Conservation (phyloP, 2,888 invertebrate genomes). For the Ellobium chinense region DNA sequence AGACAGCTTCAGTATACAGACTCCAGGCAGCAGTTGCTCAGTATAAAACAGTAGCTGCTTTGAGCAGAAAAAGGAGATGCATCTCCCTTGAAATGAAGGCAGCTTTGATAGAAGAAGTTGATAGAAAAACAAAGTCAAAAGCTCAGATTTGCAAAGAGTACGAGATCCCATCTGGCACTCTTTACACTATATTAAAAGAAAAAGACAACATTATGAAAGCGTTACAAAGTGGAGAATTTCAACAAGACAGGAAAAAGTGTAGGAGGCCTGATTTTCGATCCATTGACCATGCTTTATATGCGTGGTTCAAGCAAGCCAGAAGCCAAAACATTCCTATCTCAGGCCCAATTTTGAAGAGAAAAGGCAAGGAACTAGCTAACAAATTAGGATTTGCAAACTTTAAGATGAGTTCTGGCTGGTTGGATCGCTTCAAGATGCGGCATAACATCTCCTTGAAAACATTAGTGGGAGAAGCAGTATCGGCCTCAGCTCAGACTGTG, state of each 20-base stretch:
- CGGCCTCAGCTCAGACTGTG: background rate
- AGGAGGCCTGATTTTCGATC: background rate
- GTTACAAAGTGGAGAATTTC: background rate
- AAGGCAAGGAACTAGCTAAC: conserved; percentile 14
- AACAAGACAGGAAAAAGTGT: background rate
- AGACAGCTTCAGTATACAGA: no score
- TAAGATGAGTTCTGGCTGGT: background rate
- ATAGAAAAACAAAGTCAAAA: background rate
- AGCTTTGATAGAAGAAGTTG: background rate
- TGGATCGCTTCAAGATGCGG: background rate
- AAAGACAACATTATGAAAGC: background rate
- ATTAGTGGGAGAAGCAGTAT: background rate
- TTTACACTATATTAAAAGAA: background rate
- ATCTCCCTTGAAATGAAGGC: background rate
- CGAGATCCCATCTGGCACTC: background rate
- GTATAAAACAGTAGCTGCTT: no score
- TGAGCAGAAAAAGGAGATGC: background rate
- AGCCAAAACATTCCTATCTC: background rate
- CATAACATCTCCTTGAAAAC: background rate
- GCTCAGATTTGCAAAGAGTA: background rate
- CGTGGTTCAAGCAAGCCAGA: background rate
- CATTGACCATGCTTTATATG: background rate
- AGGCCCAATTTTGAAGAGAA: conserved; percentile 38
- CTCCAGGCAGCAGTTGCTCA: no score
- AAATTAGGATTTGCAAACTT: background rate